Evolutionary conservation across 35 echinoderm and acorn worm genomes (phyloP), one percentile per base, ranked within the genome.

Genomic region (Lytechinus variegatus): DNA sequence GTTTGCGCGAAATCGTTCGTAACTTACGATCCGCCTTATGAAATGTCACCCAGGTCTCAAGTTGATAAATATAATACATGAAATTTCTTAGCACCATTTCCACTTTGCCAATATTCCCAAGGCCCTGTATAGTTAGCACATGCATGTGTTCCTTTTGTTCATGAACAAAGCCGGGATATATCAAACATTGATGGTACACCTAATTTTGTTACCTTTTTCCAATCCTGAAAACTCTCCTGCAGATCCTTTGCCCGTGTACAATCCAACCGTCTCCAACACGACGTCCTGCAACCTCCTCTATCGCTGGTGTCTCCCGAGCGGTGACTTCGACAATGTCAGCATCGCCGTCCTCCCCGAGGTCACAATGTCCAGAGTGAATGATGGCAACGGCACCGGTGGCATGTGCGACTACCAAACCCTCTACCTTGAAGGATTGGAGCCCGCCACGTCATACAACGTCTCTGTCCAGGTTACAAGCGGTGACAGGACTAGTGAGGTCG

Each of bases 241-340:
- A 93, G 91, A 52, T 21, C 91, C 91, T 27, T 10, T 54, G 10
- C 91, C 91, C 53, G 9, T 93, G 9, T 93, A 54, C 52, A 24
- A 54, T 56, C 28, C 91, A 9, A 1, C n/a, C 52, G 9, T 93
- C 54, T 56, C 52, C 52, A 93, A 93, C 53, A 56, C 54, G 11
- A 54, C 52, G 53, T 93, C 91, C 52, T 93, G 91, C 91, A 93
- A 27, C 54, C 91, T 93, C 12, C 10, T 54, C 28, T 54, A 52
- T 54, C 52, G 9, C 9, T 93, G 91, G 91, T 93, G 91, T 53
- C 54, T 93, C 3, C 91, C 91, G 53, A 54, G 56, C 21, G 53
- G 91, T 54, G 91, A 93, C 52, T 93, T 54, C 27, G 91, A 93
- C 91, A 56, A 93, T 9, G 24, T 93, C 54, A 27, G n/a, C 91